Conservation (phyloP, 1,140 invertebrate species). For the Acromyrmex echinatior region DNA sequence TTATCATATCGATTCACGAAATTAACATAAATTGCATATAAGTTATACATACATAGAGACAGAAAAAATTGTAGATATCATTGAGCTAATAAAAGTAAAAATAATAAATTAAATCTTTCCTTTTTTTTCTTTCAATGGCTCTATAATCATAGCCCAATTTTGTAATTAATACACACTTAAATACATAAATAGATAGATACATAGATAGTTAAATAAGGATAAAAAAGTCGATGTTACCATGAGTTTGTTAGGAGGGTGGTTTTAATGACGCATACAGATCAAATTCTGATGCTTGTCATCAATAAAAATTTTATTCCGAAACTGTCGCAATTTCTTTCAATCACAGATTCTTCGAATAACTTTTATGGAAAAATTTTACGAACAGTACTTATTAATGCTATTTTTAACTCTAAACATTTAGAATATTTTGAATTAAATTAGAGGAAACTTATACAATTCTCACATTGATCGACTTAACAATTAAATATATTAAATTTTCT, state of each 20-base stretch:
- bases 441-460: neutral
- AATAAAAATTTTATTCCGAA: slow-evolving; percentile 35
- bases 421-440: neutral
- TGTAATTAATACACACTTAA: slow-evolving; percentile 24
- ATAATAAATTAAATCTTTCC: slow-evolving; percentile 2
- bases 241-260: slow-evolving; percentile 79
- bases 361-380: neutral
- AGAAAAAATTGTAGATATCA: neutral
- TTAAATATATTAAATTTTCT: neutral
- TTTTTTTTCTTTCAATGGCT: slow-evolving; percentile 7
- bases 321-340: slow-evolving; percentile 34
- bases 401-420: neutral
- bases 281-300: slow-evolving; percentile 66
- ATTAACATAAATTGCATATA: slow-evolving; percentile 7
- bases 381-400: neutral
- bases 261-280: slow-evolving; percentile 76
- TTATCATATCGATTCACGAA: neutral
- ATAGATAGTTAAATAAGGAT: slow-evolving; percentile 44
- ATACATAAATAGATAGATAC: slow-evolving; percentile 20
- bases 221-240: slow-evolving; percentile 62
- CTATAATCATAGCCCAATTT: slow-evolving; percentile 52
- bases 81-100: neutral
- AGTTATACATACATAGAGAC: neutral
- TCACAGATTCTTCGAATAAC: slow-evolving; percentile 20
- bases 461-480: neutral